Evolutionary conservation across 2,113 vertebrate species (phyloP), one percentile per base, ranked within the genome.

Genomic region (Zonotrichia leucophrys): DNA sequence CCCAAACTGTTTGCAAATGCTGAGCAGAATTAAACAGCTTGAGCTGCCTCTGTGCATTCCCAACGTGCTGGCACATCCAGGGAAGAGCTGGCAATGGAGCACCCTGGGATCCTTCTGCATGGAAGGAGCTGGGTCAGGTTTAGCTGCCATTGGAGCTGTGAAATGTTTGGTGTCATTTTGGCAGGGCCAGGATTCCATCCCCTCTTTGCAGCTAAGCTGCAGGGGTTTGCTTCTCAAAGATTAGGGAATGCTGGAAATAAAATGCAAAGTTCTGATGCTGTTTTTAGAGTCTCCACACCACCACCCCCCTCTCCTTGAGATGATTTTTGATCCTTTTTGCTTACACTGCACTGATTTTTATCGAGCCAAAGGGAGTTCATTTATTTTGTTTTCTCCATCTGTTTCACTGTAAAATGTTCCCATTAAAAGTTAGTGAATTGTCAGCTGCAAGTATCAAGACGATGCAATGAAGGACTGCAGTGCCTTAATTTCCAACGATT

Each of bases 301-400:
- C 62, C 23, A 20, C 11, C 20, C 35, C 21, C 30, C 0, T 0
- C 62, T 90, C 82, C 79, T 90, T 84, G 85, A 95, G 80, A 96
- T 87, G 69, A 95, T 94, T 96, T 97, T 96, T 88, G 88, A 95
- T 94, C 85, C 82, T 92, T 96, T 97, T 90, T 95, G 93, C 92
- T 95, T 96, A 93, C 80, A 90, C 93, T 84, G 93, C 92, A 69
- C 76, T 84, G 90, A 90, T 95, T 96, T 96, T 96, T 97, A 93
- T 82, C 2, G 37, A 95, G 96, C 93, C 95, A 84, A 84, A 95
- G 94, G 83, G 93, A 96, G 83, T 94, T 96, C n/a, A 37, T 96
- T 96, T 97, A 93, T 95, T 97, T 97, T 95, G 91, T 95, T 96
- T 96, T 90, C 95, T 95, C 96, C 95, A 96, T 96, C 93, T 96